A percentile compares a stretch with the other conserved stretches of the same genome.
phyloP scores from a whole-genome alignment of 2,888 invertebrate species.

The Drosophila longiperda region DNA sequence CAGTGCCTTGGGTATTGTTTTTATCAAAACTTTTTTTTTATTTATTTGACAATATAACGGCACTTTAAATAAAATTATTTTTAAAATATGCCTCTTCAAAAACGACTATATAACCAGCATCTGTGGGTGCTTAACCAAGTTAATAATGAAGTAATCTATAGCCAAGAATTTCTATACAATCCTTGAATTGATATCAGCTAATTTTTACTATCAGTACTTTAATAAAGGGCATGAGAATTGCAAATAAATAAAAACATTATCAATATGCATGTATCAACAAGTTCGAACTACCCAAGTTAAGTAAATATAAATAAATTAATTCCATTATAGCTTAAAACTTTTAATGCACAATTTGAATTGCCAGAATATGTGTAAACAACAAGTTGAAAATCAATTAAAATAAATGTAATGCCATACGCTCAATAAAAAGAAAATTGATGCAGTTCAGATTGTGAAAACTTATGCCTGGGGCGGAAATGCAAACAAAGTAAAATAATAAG shows the following conservation, averaged over 20 bases:
- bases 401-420: not conserved
- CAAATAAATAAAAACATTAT: not conserved
- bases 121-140: conserved; percentile 30
- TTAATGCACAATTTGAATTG: not conserved
- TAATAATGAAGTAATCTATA: conserved; percentile 41
- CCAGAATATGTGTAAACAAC: not conserved
- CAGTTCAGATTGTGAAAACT: conserved; percentile 12
- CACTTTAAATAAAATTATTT: conserved; percentile 57
- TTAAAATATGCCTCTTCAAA: conserved; percentile 44
- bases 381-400: conserved; percentile 7
- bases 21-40: conserved; percentile 52
- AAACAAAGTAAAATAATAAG: conserved; percentile 10
- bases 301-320: not conserved
- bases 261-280: not conserved
- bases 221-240: not conserved
- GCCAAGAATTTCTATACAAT: not conserved
- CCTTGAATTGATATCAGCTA: not conserved
- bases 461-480: conserved; percentile 14
- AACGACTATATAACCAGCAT: conserved; percentile 31
- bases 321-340: not conserved
- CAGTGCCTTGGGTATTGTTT: conserved; percentile 36
- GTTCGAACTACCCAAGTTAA: not conserved
- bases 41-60: conserved; percentile 50
- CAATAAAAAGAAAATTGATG: conserved; percentile 10
- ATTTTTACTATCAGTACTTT: not conserved